phyloP scores from a whole-genome alignment of 2,797 vertebrate genomes.

The Coendou prehensilis region DNA sequence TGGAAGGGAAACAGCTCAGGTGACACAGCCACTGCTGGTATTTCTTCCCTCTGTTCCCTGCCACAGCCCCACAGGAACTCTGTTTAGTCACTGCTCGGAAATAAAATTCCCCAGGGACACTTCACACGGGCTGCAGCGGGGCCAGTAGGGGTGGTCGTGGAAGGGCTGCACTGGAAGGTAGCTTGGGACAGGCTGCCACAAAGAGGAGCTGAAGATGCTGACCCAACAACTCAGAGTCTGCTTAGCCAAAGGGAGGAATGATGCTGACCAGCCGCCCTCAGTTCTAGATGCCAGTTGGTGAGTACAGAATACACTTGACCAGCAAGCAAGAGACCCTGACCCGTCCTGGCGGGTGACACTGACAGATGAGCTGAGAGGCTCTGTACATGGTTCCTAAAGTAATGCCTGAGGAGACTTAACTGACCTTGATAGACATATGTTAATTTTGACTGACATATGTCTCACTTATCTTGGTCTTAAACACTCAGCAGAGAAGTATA shows the following conservation, averaged over 20 bases:
- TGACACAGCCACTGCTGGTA: not conserved
- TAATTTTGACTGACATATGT: not conserved
- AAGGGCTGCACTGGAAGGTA: not conserved
- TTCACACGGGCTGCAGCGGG: not conserved
- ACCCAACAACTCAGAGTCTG: not conserved
- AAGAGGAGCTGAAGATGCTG: not conserved
- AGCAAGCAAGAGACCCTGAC: not conserved
- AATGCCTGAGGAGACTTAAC: not conserved
- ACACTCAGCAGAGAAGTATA: not conserved
- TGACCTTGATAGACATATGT: not conserved
- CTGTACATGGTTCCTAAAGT: not conserved
- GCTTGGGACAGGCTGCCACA: not conserved
- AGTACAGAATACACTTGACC: not conserved
- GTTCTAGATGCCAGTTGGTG: not conserved
- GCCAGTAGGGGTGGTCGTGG: not conserved
- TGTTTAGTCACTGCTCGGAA: not conserved
- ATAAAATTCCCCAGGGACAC: fast-evolving
- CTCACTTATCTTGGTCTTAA: not conserved
- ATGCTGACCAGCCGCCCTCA: not conserved
- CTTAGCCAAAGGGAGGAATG: not conserved
- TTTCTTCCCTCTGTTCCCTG: not conserved
- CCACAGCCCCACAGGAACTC: not conserved
- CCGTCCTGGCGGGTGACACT: not conserved
- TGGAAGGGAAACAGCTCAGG: slow-evolving; percentile 86
- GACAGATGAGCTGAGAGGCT: not conserved